Percentiles rank a stretch among this genome's conserved stretches.
These are phyloP conservation scores for Drosophila sordidula DNA, from an alignment of 2,888 invertebrate species.

Conservation along the genomic window DNA sequence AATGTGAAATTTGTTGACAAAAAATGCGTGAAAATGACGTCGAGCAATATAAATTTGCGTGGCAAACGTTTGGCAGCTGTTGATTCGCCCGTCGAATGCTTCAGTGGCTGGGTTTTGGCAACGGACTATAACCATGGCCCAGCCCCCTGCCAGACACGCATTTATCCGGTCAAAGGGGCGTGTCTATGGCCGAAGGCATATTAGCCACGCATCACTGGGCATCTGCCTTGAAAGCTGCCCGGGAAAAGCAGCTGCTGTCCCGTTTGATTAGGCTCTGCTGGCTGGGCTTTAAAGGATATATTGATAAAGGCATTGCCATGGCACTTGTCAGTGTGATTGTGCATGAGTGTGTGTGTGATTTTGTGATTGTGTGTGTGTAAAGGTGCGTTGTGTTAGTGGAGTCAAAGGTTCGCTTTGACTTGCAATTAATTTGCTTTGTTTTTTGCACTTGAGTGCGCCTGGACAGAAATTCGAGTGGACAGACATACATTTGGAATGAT, in stretches of 20 bases:
- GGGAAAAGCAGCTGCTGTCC: constrained; percentile 66
- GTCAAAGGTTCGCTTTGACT: constrained; percentile 75
- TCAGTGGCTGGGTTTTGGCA: constrained; percentile 44
- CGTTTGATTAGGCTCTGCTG: constrained; percentile 73
- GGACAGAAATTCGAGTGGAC: constrained; percentile 23
- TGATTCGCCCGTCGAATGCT: constrained; percentile 66
- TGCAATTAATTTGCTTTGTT: constrained; percentile 83
- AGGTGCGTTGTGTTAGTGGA: constrained; percentile 63
- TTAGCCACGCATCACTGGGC: constrained; percentile 74
- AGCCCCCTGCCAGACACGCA: constrained; percentile 51
- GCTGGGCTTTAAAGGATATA: constrained; percentile 70
- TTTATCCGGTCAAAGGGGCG: constrained; percentile 65
- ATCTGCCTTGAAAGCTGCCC: constrained; percentile 45
- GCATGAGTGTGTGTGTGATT: constrained; percentile 8
- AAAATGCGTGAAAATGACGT: constrained; percentile 65
- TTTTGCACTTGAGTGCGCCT: constrained; percentile 72
- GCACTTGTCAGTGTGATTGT: constrained; percentile 33
- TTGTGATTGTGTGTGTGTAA: constrained; percentile 33
- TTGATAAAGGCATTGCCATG: constrained; percentile 74
- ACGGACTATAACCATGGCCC: constrained; percentile 21
- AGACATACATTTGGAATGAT: constrained; percentile 4
- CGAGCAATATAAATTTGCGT: constrained; percentile 65
- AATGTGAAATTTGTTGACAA: constrained; percentile 72
- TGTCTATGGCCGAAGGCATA: constrained; percentile 62
- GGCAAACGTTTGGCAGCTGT: constrained; percentile 70